Base-by-base conservation (phyloP, 2,888 invertebrate species). In the Notodonta dromedarius region DNA sequence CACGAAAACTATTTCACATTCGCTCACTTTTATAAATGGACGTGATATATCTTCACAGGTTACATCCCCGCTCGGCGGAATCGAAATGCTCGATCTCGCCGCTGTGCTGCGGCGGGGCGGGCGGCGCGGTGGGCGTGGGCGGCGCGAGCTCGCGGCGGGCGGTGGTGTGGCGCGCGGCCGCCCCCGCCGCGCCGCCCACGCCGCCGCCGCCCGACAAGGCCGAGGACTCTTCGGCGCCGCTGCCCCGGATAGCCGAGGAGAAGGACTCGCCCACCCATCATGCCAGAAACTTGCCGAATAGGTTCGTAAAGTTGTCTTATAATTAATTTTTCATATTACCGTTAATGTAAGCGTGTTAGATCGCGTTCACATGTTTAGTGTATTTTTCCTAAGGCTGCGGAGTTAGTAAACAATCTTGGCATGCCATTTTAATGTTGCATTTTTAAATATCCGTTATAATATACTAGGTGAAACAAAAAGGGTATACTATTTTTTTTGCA, bases 11-110 rank as follows among this genome's bases (percentile, higher is more conserved):
- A 24, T 24, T 24, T 40, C 40, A 40, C 40, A 8, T 0, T 40
- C 6, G 9, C 6, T 6, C 6, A 40, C 7, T 40, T 40, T 40
- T 40, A 40, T 9, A 40, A 42, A 42, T 12, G 8, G 7, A 11
- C 2, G 11, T 11, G 4, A 9, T 11, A 67, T 16, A 50, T 39
- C 32, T 11, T 14, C 24, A 12, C 72, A 93, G 98, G 61, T 91
- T 98, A 54, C 98, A 98, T 88, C 98, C 98, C 0, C 96, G 98
- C 24, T 97, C 97, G 56, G 98, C 98, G 0, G 98, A 98, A 80
- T 95, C 94, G 13, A 98, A 98, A 79, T 95, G 95, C 77, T 95
- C 96, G 0, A 98, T 98, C 74, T 98, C 98, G 0, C 98, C 98
- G 0, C 89, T 98, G 7, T 97, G 95, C 85, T 97, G 93, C 94